Conservation (phyloP, 2,797 vertebrate species). For the Luscinia megarhynchos region DNA sequence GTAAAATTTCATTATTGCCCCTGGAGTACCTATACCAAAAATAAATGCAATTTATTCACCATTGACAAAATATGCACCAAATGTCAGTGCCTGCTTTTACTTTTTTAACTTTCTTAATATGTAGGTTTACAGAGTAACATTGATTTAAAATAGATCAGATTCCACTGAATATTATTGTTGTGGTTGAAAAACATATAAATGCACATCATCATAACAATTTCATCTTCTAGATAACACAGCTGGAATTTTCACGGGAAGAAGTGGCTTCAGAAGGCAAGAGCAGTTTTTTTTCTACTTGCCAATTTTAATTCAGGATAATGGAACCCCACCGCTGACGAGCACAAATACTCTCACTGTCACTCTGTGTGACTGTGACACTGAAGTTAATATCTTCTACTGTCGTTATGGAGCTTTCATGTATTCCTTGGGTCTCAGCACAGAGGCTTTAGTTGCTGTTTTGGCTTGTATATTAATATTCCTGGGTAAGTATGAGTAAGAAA, state of each 20-base stretch:
- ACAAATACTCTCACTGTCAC: constrained; percentile 89
- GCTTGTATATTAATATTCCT: constrained; percentile 82
- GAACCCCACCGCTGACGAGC: constrained; percentile 86
- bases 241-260: constrained; percentile 85
- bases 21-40: neutral
- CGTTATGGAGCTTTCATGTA: constrained; percentile 79
- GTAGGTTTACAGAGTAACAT: neutral
- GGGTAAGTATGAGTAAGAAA: constrained; percentile 78
- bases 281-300: constrained; percentile 83
- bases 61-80: neutral
- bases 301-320: constrained; percentile 89
- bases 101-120: neutral
- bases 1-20: neutral
- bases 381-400: constrained; percentile 77
- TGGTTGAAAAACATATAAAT: neutral
- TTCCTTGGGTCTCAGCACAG: constrained; percentile 82
- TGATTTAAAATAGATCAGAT: neutral
- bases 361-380: constrained; percentile 86
- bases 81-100: neutral
- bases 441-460: constrained; percentile 82
- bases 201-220: neutral
- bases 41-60: neutral
- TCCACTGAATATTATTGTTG: neutral
- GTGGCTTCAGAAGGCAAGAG: constrained; percentile 84
- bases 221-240: constrained; percentile 91